Evolutionary conservation across 35 echinoderm and acorn worm species (phyloP).

Genomic region (Chiridota heheva): DNA sequence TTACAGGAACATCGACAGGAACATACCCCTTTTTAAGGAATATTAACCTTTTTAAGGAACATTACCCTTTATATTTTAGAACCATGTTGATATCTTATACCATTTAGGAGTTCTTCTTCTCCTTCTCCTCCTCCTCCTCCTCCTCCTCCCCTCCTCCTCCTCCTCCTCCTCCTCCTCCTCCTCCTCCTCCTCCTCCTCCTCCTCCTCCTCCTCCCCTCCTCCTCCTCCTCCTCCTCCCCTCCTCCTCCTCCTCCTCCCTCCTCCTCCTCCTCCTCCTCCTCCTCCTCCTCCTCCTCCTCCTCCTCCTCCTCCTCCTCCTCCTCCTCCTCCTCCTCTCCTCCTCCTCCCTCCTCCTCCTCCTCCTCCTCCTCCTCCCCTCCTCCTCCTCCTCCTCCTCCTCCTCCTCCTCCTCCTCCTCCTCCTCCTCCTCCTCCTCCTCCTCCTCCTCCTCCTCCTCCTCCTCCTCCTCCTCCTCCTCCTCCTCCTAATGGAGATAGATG

Average conservation of each 20-base stretch:
- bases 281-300: background rate
- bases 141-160: too few relatives aligned
- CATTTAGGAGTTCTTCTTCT: background rate
- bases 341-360: background rate
- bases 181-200: too few relatives aligned
- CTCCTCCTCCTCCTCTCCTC: constrained; percentile 8
- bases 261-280: constrained; percentile 7
- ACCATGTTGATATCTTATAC: background rate
- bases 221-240: constrained; percentile 7
- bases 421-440: constrained; percentile 1
- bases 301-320: constrained; percentile 7
- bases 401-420: constrained; percentile 7
- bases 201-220: too few relatives aligned
- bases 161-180: too few relatives aligned
- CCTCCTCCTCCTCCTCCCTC: constrained; percentile 7
- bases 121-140: background rate
- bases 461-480: constrained; percentile 2
- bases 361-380: background rate
- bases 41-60: background rate
- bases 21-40: background rate
- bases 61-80: background rate
- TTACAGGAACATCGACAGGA: background rate
- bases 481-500: background rate
- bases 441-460: too few relatives aligned
- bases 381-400: background rate